A percentile compares a stretch with the other conserved stretches of the same genome.
These are phyloP conservation scores for Tetropium fuscum DNA, from an alignment of 2,888 invertebrate genomes.

Conservation along the genomic window DNA sequence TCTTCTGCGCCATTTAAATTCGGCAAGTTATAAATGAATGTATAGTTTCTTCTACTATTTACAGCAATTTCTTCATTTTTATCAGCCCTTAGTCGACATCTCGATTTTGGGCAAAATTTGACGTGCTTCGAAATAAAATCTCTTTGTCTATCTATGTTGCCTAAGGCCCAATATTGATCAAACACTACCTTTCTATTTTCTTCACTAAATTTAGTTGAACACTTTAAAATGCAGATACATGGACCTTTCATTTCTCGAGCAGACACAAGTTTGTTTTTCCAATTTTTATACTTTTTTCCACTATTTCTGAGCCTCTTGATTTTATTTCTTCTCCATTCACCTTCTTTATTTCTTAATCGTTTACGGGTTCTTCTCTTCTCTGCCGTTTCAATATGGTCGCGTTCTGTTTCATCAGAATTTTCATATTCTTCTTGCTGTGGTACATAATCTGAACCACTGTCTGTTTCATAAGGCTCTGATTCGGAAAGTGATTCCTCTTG, in stretches of 20 bases:
- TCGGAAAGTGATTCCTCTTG: slow-evolving; percentile 7
- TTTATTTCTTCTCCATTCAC: background rate
- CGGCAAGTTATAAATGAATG: background rate
- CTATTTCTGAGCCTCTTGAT: slow-evolving; percentile 1
- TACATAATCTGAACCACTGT: slow-evolving; percentile 2
- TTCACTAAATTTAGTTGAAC: background rate
- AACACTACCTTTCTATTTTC: background rate
- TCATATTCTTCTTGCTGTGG: slow-evolving; percentile 7
- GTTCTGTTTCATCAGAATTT: background rate
- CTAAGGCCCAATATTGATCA: background rate
- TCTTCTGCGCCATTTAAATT: background rate
- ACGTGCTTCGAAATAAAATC: slow-evolving; percentile 9
- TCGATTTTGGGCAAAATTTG: background rate
- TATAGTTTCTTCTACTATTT: background rate
- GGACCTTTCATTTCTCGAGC: background rate
- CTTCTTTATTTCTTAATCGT: background rate
- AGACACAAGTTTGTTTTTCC: background rate
- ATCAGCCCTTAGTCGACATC: slow-evolving; percentile 4
- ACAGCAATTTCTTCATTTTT: background rate
- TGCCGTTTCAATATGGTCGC: background rate
- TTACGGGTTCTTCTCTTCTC: background rate
- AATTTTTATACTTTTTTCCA: background rate
- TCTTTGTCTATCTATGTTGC: slow-evolving; percentile 1
- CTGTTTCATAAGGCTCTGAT: background rate
- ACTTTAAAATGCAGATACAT: background rate